Evolutionary conservation across 2,797 vertebrate genomes (phyloP).

Genomic region (Ctenopoma multispine): DNA sequence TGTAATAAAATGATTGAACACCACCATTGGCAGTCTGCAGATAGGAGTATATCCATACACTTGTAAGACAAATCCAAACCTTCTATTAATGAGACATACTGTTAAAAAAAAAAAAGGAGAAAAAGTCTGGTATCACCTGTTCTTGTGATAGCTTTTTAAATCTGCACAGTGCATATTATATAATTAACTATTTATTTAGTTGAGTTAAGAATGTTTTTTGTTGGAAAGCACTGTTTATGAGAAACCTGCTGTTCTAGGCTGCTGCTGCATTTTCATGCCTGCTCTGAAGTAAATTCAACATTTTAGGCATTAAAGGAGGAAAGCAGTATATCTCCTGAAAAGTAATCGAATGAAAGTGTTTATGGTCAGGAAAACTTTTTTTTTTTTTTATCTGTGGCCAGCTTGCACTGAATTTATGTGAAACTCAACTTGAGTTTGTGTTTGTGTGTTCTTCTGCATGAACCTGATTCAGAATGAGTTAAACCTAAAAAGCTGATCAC

Average conservation of each 20-base stretch:
- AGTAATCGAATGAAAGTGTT: constrained; percentile 21
- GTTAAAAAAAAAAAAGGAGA: too few species aligned
- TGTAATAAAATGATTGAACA: constrained; percentile 38
- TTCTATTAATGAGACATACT: constrained; percentile 4
- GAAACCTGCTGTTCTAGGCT: background rate
- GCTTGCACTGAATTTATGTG: constrained; percentile 1
- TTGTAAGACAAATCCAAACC: constrained; percentile 29
- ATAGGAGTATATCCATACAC: constrained; percentile 13
- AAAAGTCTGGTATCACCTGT: too few species aligned
- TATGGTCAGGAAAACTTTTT: background rate
- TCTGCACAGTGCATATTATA: too few species aligned
- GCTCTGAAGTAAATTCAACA: background rate
- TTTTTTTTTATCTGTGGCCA: background rate
- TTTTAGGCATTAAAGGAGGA: constrained; percentile 5
- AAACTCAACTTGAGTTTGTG: constrained; percentile 10
- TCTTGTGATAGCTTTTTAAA: too few species aligned
- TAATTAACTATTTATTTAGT: too few species aligned
- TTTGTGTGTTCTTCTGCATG: background rate
- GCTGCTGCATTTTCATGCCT: background rate
- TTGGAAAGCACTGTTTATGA: too few species aligned
- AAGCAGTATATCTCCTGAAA: constrained; percentile 12
- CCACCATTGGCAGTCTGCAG: constrained; percentile 25
- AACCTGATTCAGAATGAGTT: background rate
- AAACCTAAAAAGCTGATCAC: constrained; percentile 9
- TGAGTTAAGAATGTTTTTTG: too few species aligned